Base-by-base conservation (phyloP, 2,888 invertebrate genomes). In the Mythimna ferrago region DNA sequence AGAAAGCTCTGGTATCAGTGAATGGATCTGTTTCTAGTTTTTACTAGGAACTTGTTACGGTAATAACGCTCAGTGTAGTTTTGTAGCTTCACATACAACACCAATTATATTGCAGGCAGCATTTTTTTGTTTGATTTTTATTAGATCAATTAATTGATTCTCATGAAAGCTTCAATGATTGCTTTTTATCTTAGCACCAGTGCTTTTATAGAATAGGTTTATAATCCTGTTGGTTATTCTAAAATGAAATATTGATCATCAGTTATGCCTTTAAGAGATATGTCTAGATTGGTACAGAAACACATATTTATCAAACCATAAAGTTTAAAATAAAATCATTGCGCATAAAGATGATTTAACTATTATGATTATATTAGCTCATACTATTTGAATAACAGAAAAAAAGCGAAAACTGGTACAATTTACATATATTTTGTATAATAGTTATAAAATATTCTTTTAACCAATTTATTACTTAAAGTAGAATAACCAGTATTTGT, bases 1-100 rank as follows among this genome's bases (percentile, higher is more conserved):
- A 88, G 85, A 87, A 87, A 85, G 87, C 81, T 81, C 57, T 35
- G 41, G 51, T 87, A 88, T 88, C 87, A 85, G 86, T 83, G 84
- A 88, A 86, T 76, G 88, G 86, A 88, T 87, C 87, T 76, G 66
- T 74, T 83, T 75, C 67, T 73, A 78, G 74, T 78, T 77, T 66
- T 78, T 82, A 70, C 66, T 41, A 62, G 65, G 35, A 57, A 56
- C 69, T 71, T 67, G 82, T 80, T 82, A 58, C 69, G 32, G 66
- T 60, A 73, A 57, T 64, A 66, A 56, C 51, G 48, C 48, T n/a
- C 26, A 21, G 10, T 38, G 51, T 26, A 62, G 62, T 69, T 69
- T 32, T 64, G 16, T 35, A 57, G 44, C 57, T 68, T 53, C 54
- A 63, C 41, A 26, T 68, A 80, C 51, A 16, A 16, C 19, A 44